Conservation (phyloP, 2,888 invertebrate genomes). For the Tenthredo livida region DNA sequence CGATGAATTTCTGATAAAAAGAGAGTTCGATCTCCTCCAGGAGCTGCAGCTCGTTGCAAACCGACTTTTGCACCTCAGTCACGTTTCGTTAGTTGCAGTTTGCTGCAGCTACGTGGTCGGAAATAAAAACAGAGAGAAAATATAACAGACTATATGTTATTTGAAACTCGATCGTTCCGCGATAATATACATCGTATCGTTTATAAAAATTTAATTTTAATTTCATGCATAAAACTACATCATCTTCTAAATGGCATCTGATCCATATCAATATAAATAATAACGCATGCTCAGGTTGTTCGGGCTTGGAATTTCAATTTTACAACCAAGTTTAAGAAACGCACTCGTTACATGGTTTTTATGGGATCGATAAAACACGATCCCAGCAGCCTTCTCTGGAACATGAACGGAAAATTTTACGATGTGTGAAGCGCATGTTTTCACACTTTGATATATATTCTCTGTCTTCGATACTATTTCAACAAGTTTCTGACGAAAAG, state of each 20-base stretch:
- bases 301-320: background rate
- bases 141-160: background rate
- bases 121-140: constrained; percentile 14
- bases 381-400: background rate
- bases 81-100: constrained; percentile 15
- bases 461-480: background rate
- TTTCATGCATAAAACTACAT: too few relatives aligned
- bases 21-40: constrained; percentile 3
- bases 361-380: background rate
- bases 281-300: background rate
- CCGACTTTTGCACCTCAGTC: constrained; percentile 12
- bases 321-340: background rate
- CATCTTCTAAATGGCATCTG: background rate
- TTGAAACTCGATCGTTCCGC: background rate
- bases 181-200: background rate
- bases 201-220: too few relatives aligned
- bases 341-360: background rate
- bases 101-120: background rate
- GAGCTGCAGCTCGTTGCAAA: constrained; percentile 18
- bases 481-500: background rate
- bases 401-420: background rate
- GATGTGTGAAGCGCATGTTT: background rate
- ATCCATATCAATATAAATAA: background rate
- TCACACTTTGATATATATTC: background rate
- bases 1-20: background rate